Percentiles rank a stretch among this genome's conserved stretches.
These are phyloP conservation scores for Mallotus villosus DNA, from an alignment of 2,797 vertebrate genomes.

Conservation along the genomic window DNA sequence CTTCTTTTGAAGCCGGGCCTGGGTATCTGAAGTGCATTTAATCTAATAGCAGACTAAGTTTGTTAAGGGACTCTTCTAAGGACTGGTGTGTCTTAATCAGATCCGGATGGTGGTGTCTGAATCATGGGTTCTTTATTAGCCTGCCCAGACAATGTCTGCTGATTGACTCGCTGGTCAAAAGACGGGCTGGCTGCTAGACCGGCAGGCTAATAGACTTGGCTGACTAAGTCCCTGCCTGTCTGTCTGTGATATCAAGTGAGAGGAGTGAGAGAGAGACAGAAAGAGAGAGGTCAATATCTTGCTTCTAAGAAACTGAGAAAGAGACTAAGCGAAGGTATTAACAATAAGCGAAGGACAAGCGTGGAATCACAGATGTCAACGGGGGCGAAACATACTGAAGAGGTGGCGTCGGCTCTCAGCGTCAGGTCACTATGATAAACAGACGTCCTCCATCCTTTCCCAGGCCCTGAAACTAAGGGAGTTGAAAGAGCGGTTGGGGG, in stretches of 20 bases:
- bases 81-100: slow-evolving; percentile 36
- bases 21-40: slow-evolving; percentile 32
- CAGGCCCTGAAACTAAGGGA: slow-evolving; percentile 29
- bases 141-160: slow-evolving; percentile 6
- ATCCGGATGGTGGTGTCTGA: slow-evolving; percentile 32
- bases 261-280: not conserved
- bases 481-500: slow-evolving; percentile 11
- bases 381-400: slow-evolving; percentile 49
- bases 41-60: slow-evolving; percentile 33
- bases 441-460: slow-evolving; percentile 33
- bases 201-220: slow-evolving; percentile 33
- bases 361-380: slow-evolving; percentile 42
- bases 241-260: not conserved
- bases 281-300: too few relatives aligned
- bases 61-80: slow-evolving; percentile 39
- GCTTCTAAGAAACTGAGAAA: not conserved
- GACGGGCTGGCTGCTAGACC: slow-evolving; percentile 21
- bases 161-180: not conserved
- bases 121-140: slow-evolving; percentile 26
- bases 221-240: not conserved
- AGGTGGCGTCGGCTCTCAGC: slow-evolving; percentile 50
- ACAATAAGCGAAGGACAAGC: slow-evolving; percentile 45
- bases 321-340: slow-evolving; percentile 27
- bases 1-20: slow-evolving; percentile 37
- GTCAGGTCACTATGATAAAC: slow-evolving; percentile 58